Evolutionary conservation across 1,140 invertebrate genomes (phyloP).

Genomic region (Lepidotrigona ventralis): DNA sequence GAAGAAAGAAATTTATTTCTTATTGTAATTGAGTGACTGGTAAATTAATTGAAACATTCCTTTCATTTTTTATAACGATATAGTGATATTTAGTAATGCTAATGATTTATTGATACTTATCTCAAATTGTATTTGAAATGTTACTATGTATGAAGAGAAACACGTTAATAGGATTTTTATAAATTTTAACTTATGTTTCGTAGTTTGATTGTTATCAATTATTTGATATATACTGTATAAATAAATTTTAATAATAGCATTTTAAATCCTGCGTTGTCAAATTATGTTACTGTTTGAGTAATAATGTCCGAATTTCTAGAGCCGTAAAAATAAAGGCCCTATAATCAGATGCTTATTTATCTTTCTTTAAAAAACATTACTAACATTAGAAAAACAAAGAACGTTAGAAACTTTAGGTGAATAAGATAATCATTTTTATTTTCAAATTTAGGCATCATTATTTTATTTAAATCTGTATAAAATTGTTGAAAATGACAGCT

Average conservation of each 20-base stretch:
- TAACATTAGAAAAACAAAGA: no score
- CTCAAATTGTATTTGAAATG: slow-evolving; percentile 62
- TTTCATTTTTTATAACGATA: slow-evolving; percentile 24
- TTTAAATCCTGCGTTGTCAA: slow-evolving; percentile 10
- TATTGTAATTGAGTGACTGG: slow-evolving; percentile 14
- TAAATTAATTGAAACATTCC: slow-evolving; percentile 20
- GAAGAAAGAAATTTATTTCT: background rate
- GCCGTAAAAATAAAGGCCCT: slow-evolving; percentile 30
- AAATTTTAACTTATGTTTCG: slow-evolving; percentile 71
- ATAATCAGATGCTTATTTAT: background rate
- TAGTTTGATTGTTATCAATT: slow-evolving; percentile 43
- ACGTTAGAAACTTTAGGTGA: no score
- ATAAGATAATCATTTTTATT: background rate
- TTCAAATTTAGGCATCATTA: background rate
- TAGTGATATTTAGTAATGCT: slow-evolving; percentile 42
- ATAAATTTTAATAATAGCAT: slow-evolving; percentile 24
- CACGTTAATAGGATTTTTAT: slow-evolving; percentile 73
- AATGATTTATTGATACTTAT: slow-evolving; percentile 48
- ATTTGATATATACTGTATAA: slow-evolving; percentile 40
- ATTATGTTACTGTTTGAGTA: background rate
- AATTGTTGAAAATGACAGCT: background rate
- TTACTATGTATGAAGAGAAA: slow-evolving; percentile 59
- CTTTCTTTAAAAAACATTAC: background rate
- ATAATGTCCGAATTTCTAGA: slow-evolving; percentile 3
- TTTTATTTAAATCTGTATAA: background rate